Evolutionary conservation across 1,140 invertebrate species (phyloP).

Genomic region (Heliconius nattereri): DNA sequence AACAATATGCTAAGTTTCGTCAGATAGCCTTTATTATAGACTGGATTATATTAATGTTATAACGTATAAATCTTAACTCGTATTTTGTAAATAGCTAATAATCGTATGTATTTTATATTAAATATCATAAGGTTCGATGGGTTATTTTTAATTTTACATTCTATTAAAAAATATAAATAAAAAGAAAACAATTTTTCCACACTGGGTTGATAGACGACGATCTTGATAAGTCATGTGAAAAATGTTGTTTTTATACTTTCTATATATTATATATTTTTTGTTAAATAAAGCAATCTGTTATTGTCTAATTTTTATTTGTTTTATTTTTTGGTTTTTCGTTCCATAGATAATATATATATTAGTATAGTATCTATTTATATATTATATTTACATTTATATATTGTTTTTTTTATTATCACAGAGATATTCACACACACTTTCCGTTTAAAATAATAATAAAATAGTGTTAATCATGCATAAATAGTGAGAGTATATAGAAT

Average conservation of each 20-base stretch:
- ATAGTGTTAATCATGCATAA: slow-evolving; percentile 69
- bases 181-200: slow-evolving; percentile 66
- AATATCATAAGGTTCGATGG: slow-evolving; percentile 78
- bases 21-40: slow-evolving; percentile 80
- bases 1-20: slow-evolving; percentile 78
- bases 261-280: slow-evolving; percentile 81
- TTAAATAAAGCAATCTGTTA: slow-evolving; percentile 81
- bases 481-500: slow-evolving; percentile 75
- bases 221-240: slow-evolving; percentile 64
- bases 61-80: slow-evolving; percentile 77
- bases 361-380: slow-evolving; percentile 20
- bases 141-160: slow-evolving; percentile 81
- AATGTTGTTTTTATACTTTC: slow-evolving; percentile 74
- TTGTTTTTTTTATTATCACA: slow-evolving; percentile 35
- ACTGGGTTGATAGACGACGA: slow-evolving; percentile 45
- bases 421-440: slow-evolving; percentile 44
- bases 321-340: slow-evolving; percentile 56
- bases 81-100: slow-evolving; percentile 81
- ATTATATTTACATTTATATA: slow-evolving; percentile 43
- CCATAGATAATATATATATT: slow-evolving; percentile 44
- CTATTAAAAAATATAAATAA: slow-evolving; percentile 63
- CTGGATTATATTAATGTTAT: slow-evolving; percentile 79
- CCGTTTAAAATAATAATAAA: slow-evolving; percentile 52
- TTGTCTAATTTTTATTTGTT: slow-evolving; percentile 75
- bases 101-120: slow-evolving; percentile 80